A percentile compares a stretch with the other conserved stretches of the same genome.
Conservation (phyloP, 2,888 invertebrate genomes). For the Zaprionus bogoriensis region DNA sequence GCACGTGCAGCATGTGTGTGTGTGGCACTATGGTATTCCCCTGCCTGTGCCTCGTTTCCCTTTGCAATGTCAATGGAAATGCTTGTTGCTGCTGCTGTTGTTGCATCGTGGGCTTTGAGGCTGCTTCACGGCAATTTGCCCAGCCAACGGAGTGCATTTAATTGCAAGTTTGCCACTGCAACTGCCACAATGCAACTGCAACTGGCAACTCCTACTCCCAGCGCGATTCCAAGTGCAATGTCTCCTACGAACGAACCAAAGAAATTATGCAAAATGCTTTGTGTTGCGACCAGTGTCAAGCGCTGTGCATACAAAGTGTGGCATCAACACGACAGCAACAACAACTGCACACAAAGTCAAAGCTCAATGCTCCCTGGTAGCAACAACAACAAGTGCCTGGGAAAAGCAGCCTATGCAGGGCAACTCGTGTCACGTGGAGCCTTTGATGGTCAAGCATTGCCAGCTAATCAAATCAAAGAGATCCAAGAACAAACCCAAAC, state of each 20-base stretch:
- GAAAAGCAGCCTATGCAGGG: constrained; percentile 16
- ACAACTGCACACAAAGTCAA: constrained; percentile 48
- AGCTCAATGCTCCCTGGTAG: constrained; percentile 53
- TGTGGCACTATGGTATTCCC: neutral
- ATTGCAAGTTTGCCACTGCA: constrained; percentile 50
- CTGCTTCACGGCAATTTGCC: constrained; percentile 52
- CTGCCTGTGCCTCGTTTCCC: neutral
- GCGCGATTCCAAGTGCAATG: constrained; percentile 55
- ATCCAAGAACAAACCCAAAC: constrained; percentile 35
- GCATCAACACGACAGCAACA: constrained; percentile 12
- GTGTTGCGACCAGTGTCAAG: constrained; percentile 55
- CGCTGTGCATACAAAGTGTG: constrained; percentile 67
- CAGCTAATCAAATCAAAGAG: constrained; percentile 44
- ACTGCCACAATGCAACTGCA: constrained; percentile 18
- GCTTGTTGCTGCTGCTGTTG: constrained; percentile 15
- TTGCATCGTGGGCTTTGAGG: constrained; percentile 32
- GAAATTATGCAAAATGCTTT: constrained; percentile 61
- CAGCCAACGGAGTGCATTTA: constrained; percentile 68
- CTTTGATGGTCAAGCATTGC: constrained; percentile 38
- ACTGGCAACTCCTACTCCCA: constrained; percentile 19
- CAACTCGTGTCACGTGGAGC: constrained; percentile 32
- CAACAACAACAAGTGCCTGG: constrained; percentile 17
- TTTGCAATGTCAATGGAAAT: too few relatives aligned
- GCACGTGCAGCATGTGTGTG: constrained; percentile 44
- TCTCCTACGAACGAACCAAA: constrained; percentile 31